Evolutionary conservation across 2,888 invertebrate genomes (phyloP).

Genomic region (Alitta virens): DNA sequence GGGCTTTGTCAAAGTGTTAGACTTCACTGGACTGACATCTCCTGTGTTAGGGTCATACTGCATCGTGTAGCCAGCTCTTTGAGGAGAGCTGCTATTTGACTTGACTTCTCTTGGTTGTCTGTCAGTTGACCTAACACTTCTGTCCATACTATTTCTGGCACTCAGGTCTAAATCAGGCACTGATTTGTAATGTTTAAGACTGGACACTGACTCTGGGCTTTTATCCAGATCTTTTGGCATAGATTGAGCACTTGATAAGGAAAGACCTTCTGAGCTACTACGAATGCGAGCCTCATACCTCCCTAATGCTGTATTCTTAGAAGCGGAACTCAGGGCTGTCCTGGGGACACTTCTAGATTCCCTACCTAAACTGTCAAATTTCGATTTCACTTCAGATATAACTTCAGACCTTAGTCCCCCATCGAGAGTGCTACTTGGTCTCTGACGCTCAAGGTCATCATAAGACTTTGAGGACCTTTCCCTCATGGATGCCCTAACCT

Average conservation of each 20-base stretch:
- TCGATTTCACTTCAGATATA: neutral
- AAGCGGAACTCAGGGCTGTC: neutral
- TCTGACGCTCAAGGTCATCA: neutral
- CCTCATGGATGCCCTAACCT: neutral
- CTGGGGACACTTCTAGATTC: neutral
- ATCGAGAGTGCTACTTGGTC: neutral
- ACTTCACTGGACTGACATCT: neutral
- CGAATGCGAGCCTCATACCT: constrained; percentile 20
- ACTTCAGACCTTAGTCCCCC: neutral
- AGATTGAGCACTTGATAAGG: too few relatives aligned
- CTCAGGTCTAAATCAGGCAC: too few relatives aligned
- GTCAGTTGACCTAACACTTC: too few relatives aligned
- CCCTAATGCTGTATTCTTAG: constrained; percentile 14
- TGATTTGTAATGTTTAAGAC: too few relatives aligned
- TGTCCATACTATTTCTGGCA: too few relatives aligned
- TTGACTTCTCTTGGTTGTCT: too few relatives aligned
- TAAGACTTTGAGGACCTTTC: neutral
- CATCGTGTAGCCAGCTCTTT: neutral
- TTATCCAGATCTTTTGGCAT: too few relatives aligned
- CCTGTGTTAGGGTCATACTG: neutral
- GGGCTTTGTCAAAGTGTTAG: too few relatives aligned
- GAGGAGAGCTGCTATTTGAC: too few relatives aligned
- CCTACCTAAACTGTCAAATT: constrained; percentile 2
- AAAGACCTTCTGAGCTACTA: neutral
- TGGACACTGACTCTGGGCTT: too few relatives aligned